Base-by-base conservation (phyloP, 1,140 invertebrate genomes). In the Lithobius niger region DNA sequence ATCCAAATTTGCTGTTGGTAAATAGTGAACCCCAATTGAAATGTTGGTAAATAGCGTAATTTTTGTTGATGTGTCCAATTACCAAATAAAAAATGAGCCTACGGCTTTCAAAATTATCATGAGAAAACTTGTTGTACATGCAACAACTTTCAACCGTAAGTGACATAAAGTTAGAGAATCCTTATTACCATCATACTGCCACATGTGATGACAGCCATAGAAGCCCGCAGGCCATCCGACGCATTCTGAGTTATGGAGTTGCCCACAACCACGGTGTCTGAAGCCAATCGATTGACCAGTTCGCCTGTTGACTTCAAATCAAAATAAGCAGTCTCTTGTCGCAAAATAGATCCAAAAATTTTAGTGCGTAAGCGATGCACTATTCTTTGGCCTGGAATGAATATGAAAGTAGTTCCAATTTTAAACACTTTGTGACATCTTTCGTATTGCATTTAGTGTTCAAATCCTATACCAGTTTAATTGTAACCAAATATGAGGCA, bases 281-380 rank as follows among this genome's bases (percentile, higher is more conserved):
- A 82, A 55, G 83, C 86, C 43, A 97, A 71, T 60, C 94, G 77
- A 67, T 94, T 96, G 0, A 97, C 80, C 27, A 99, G 74, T 70
- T 98, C 94, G n/a, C 95, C 95, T 16, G 93, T 96, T 62, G 86
- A 89, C 27, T 82, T 84, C 61, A 79, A 83, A 63, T 97, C 90
- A 72, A 97, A 98, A 79, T 94, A 97, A 3, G 82, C 84, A 28
- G 88, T 79, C 70, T 98, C 94, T 73, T 98, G 93, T 49, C 75
- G 78, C 48, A 97, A 71, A 62, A 98, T 86, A 1, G 88, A 80
- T 2, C 75, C 70, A 71, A 92, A 98, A 0, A 94, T 77, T 58
- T 82, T 79, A 59, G 83, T 82, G 47, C 94, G 77, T 1, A 98
- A 68, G 6, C 73, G 67, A 61, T 88, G 84, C 2, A 93, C 90